Conservation (phyloP, 2,113 vertebrate species). For the Brevimyrus niger region DNA sequence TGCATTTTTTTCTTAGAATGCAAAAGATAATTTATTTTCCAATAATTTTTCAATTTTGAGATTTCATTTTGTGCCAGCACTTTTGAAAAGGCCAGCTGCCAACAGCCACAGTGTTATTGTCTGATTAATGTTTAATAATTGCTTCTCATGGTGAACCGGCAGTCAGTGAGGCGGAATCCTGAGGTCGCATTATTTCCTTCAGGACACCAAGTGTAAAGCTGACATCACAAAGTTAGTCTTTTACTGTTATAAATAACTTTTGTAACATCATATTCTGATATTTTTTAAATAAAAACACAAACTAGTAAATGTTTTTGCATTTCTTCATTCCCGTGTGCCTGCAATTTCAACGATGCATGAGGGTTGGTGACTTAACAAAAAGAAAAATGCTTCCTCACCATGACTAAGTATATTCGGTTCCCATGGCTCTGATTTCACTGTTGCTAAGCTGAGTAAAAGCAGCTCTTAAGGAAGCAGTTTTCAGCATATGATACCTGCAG, state of each 20-base stretch:
- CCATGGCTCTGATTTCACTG: constrained; percentile 25
- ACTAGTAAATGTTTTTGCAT: background rate
- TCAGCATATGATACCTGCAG: background rate
- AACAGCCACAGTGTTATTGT: background rate
- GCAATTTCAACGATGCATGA: background rate
- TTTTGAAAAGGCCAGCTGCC: background rate
- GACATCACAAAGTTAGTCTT: background rate
- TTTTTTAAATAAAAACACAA: background rate
- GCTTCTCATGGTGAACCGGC: background rate
- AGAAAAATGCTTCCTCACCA: background rate
- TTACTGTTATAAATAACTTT: background rate
- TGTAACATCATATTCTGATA: background rate
- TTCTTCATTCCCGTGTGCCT: background rate
- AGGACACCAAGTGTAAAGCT: background rate
- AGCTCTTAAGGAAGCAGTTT: background rate
- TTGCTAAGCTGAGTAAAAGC: too few species aligned
- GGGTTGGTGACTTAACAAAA: background rate
- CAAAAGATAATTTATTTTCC: too few species aligned
- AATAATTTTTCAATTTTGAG: too few species aligned
- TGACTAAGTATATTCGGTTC: constrained; percentile 34
- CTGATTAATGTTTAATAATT: background rate
- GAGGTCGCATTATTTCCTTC: background rate
- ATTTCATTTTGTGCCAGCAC: background rate
- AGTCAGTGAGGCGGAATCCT: background rate
- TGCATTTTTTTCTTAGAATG: background rate